Base-by-base conservation (phyloP, 2,888 invertebrate species). In the Phalera bucephala region DNA sequence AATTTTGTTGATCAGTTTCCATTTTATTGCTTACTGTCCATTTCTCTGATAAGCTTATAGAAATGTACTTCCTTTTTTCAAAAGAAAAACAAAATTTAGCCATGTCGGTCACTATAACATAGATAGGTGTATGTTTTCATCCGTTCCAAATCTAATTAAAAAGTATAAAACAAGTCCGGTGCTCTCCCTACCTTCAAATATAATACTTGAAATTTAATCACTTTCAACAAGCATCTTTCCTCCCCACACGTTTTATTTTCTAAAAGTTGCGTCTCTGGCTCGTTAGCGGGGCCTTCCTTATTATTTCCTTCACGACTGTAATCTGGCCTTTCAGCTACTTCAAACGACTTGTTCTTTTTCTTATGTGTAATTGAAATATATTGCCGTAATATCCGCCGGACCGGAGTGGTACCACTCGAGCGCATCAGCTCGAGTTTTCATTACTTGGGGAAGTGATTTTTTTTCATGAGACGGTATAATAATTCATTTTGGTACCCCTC, bases 361-460 rank as follows among this genome's bases (percentile, higher is more conserved):
- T 87, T 85, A 85, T 81, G 80, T 87, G 88, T 89, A 89, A 89
- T 89, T 89, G 88, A 89, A 87, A 89, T 89, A 87, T 87, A 89
- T 89, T 89, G 86, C 86, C 80, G 81, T 86, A 88, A 88, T 89
- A 88, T 88, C 86, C 86, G 80, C 68, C 75, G 83, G 85, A 80
- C 87, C 77, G 73, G 79, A 77, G 80, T 74, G 75, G 71, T 70
- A 69, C 80, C 79, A 80, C 83, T 85, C 69, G 74, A 84, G 83
- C 80, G 79, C 85, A 86, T 85, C 85, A 80, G 76, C 78, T 78
- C 60, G 78, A 86, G 83, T 83, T 89, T 89, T 89, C 86, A 88
- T 88, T 88, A 88, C 83, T 82, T 61, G 72, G 69, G 52, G 73
- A 80, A 84, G 83, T 85, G 81, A 82, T 86, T 86, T 87, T 84